Conservation (phyloP, 2,113 vertebrate genomes). For the Phrynosoma platyrhinos region DNA sequence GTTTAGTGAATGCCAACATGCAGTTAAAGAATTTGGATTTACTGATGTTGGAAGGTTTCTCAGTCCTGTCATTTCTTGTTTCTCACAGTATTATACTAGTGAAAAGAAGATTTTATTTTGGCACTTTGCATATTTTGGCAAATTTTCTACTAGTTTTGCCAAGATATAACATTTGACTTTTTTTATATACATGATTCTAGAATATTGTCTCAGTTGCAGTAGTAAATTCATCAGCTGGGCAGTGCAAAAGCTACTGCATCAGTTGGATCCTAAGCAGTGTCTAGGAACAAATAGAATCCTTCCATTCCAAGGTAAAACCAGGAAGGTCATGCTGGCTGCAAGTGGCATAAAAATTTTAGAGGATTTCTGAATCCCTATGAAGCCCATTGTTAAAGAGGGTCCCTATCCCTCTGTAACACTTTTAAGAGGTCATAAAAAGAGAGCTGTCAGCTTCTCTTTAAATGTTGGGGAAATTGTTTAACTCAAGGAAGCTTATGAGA, state of each 20-base stretch:
- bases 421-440: too few relatives aligned
- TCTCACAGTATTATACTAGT: background rate
- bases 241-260: background rate
- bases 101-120: conserved; percentile 16
- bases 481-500: too few relatives aligned
- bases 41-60: background rate
- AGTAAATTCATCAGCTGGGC: background rate
- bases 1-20: background rate
- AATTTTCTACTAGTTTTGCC: background rate
- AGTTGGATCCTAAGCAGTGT: background rate
- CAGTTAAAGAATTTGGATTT: background rate
- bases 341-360: background rate
- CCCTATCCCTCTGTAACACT: too few relatives aligned
- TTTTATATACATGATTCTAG: background rate
- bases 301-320: background rate
- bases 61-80: background rate
- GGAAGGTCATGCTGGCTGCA: background rate
- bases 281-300: background rate
- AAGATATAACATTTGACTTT: conserved; percentile 15
- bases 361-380: too few relatives aligned
- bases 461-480: too few relatives aligned
- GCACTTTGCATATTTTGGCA: background rate
- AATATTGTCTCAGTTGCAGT: background rate
- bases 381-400: too few relatives aligned
- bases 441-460: too few relatives aligned